Evolutionary conservation across 2,113 vertebrate genomes (phyloP), one percentile per base, ranked within the genome.

Genomic region (Euleptes europaea): DNA sequence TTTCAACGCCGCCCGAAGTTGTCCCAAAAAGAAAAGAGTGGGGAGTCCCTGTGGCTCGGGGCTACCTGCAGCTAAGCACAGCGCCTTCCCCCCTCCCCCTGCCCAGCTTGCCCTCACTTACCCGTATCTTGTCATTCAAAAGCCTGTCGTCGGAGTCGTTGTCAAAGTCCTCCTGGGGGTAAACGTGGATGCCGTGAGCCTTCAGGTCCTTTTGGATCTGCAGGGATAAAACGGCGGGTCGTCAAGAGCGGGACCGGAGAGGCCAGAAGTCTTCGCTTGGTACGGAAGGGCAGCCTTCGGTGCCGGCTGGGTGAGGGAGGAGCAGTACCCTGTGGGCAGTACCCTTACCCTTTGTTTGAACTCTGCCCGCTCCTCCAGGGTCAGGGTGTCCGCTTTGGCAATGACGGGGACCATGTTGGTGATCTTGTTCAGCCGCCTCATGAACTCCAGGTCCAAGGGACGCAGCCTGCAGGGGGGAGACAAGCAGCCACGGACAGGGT

Each of bases 141-240:
- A 95, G 88, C 60, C 93, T 93, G 78, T 99, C 98, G 0, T 97
- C 97, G 0, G 95, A 49, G 57, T 99, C 98, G 82, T 98, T 98
- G 1, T 99, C 98, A 0, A 97, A 97, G 83, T 98, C 97, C 79
- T 95, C 97, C 95, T 99, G 98, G 0, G 98, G 98, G 90, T 99
- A 99, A 51, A 99, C 97, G 0, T 93, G 95, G 86, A 99, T 99
- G 79, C 96, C 93, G 0, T 98, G 96, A 82, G 93, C 93, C 93
- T 94, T 95, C 90, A 99, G 93, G 93, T 99, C 97, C 78, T 97
- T 94, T 91, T 98, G 97, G 95, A 99, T 98, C 98, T 99, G 95
- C 0, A 1, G 71, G 70, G 1, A 79, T 0, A 6, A 44, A 17
- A 17, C n/a, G 1, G 44, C 74, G n/a, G 88, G 47, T 85, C 84